A percentile compares a stretch with the other conserved stretches of the same genome.
phyloP scores from a whole-genome alignment of 2,797 vertebrate species.

The Myotis pilosus region DNA sequence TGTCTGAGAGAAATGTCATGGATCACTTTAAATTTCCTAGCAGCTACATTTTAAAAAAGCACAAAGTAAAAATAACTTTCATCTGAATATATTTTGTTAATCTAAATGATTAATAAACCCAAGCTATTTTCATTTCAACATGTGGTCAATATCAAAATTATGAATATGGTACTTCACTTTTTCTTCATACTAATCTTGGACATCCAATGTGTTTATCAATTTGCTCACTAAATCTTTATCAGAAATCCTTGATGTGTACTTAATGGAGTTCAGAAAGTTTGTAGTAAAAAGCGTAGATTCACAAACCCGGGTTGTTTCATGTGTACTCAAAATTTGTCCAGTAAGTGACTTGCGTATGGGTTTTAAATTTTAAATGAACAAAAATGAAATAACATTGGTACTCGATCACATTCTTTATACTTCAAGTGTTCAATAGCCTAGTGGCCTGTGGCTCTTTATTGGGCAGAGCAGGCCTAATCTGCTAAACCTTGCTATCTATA shows the following conservation, averaged over 20 bases:
- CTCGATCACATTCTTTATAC: background rate
- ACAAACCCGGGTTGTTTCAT: background rate
- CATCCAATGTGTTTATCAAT: background rate
- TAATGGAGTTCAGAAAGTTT: background rate
- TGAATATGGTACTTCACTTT: background rate
- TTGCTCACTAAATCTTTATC: background rate
- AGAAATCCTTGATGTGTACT: background rate
- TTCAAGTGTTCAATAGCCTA: background rate
- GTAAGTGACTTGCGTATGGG: no score
- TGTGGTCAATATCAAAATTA: background rate
- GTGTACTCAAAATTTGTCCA: background rate
- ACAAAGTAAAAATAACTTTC: background rate
- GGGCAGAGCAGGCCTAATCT: background rate
- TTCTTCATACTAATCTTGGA: background rate
- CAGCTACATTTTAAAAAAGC: background rate
- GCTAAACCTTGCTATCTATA: background rate
- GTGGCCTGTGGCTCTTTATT: fast-evolving
- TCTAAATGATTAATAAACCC: background rate
- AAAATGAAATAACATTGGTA: background rate
- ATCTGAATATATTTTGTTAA: background rate
- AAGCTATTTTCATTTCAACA: background rate
- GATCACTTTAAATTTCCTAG: background rate
- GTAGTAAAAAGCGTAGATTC: background rate
- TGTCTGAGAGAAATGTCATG: no score
- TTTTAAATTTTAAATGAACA: background rate